phyloP scores from a whole-genome alignment of 2,113 vertebrate species.

The Lagopus muta region DNA sequence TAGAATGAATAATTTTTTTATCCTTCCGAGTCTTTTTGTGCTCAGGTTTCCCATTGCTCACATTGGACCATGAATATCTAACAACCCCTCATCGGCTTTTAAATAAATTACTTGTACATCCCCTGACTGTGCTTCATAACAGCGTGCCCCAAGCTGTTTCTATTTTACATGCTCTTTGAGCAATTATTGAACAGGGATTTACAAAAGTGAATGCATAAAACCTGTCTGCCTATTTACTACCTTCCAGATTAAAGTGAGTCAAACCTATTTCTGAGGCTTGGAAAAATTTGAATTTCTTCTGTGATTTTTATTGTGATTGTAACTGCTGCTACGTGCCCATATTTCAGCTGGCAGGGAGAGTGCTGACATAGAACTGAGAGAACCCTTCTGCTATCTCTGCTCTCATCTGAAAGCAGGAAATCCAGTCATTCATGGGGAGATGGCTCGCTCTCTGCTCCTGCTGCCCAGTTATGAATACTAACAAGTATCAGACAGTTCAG shows the following conservation, averaged over 20 bases:
- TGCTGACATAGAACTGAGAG: rapidly evolving
- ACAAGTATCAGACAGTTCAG: neutral
- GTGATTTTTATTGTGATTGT: neutral
- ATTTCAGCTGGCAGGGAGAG: neutral
- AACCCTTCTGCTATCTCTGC: neutral
- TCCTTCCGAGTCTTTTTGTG: neutral
- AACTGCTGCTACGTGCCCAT: rapidly evolving
- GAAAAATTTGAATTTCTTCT: neutral
- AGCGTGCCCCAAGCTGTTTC: neutral
- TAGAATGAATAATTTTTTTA: slow-evolving; percentile 26
- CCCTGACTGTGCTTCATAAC: neutral
- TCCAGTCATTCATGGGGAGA: neutral
- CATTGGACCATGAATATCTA: neutral
- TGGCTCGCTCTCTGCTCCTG: rapidly evolving
- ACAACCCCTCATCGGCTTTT: neutral
- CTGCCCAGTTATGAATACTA: neutral
- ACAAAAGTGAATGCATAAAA: neutral
- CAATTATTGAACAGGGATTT: slow-evolving; percentile 8
- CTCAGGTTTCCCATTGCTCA: neutral
- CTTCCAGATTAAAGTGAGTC: neutral
- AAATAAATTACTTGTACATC: slow-evolving; percentile 13
- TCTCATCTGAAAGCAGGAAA: neutral
- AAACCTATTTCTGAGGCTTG: neutral
- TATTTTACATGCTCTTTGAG: neutral
- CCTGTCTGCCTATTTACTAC: neutral